A percentile compares a stretch with the other conserved stretches of the same genome.
Evolutionary conservation across 2,797 vertebrate species (phyloP).

Genomic region (Sebastes cheni): DNA sequence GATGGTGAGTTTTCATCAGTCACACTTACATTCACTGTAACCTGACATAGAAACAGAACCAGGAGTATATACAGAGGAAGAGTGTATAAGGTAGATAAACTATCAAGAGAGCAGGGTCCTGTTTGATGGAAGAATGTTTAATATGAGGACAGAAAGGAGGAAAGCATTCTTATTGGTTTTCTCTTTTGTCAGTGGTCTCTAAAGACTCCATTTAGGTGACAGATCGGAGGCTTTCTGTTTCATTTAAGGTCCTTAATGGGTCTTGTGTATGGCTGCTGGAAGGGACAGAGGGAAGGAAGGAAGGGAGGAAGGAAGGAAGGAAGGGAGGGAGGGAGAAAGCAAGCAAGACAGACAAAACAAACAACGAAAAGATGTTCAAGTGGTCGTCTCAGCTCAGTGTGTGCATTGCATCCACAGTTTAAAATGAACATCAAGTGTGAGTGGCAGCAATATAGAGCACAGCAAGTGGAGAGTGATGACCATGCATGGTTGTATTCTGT

Average conservation of each 20-base stretch:
- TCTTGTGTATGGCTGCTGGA: neutral
- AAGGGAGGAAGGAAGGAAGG: neutral
- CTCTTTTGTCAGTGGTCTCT: neutral
- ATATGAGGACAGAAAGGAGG: neutral
- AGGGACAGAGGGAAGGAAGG: neutral
- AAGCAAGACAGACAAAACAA: neutral
- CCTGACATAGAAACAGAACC: neutral
- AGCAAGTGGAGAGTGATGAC: neutral
- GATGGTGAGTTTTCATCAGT: constrained; percentile 79
- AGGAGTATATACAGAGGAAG: no score
- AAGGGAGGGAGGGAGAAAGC: neutral
- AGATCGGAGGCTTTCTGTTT: neutral
- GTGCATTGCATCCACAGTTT: neutral
- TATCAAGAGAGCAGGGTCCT: neutral
- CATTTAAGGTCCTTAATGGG: neutral
- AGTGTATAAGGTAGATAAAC: neutral
- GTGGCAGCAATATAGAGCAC: neutral
- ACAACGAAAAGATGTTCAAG: neutral
- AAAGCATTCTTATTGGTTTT: neutral
- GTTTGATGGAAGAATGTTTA: neutral
- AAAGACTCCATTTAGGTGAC: neutral
- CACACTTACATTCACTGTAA: neutral
- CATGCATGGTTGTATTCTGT: neutral
- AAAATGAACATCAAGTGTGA: neutral
- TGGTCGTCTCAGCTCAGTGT: neutral